A percentile compares a stretch with the other conserved stretches of the same genome.
Conservation (phyloP, 2,113 vertebrate species). For the Campylomormyrus tamandua region DNA sequence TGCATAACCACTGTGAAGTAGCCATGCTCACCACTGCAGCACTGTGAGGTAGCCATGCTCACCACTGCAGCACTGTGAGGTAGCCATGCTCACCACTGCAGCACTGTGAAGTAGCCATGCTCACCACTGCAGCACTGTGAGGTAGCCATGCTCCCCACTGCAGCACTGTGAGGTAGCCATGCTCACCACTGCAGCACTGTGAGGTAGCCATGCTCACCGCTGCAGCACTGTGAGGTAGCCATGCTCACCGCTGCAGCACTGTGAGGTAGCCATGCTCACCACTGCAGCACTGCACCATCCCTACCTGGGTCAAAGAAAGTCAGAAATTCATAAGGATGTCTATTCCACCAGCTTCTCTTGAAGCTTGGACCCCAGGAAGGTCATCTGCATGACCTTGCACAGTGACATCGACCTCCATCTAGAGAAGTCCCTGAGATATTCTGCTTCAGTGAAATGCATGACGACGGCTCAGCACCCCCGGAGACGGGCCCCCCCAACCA, state of each 20-base stretch:
- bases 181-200: neutral
- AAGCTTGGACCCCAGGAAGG: neutral
- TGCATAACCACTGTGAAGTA: neutral
- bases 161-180: neutral
- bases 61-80: too few species aligned
- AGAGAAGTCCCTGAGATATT: neutral
- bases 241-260: too few species aligned
- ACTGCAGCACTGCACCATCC: neutral
- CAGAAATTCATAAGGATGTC: neutral
- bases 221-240: too few species aligned
- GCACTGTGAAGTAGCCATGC: too few species aligned
- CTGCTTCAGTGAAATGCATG: neutral
- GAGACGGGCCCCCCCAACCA: neutral
- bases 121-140: neutral
- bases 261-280: too few species aligned
- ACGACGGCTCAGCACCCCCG: neutral
- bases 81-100: too few species aligned
- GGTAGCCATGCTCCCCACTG: too few species aligned
- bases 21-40: neutral
- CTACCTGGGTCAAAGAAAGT: neutral
- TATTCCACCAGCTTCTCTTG: neutral
- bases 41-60: neutral
- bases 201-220: too few species aligned
- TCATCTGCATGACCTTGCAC: neutral
- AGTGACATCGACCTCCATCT: neutral